These are phyloP conservation scores for Ennomos erosarius DNA, from an alignment of 2,888 invertebrate genomes.

Conservation along the genomic window DNA sequence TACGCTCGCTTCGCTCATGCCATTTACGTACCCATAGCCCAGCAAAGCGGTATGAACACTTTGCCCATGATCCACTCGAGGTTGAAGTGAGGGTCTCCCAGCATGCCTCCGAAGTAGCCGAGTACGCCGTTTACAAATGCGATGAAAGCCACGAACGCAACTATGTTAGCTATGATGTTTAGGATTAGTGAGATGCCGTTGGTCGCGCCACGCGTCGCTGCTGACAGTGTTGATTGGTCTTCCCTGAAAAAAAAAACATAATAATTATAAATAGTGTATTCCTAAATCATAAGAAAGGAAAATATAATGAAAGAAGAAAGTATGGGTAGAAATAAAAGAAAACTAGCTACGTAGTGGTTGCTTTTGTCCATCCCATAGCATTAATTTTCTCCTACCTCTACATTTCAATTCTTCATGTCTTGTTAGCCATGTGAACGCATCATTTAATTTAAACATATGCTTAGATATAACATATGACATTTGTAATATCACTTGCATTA, in stretches of 20 bases:
- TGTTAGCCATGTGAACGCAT: too few relatives aligned
- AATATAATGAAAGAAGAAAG: too few relatives aligned
- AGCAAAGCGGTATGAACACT: slow-evolving; percentile 95
- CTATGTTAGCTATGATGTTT: slow-evolving; percentile 95
- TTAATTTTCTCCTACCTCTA: too few relatives aligned
- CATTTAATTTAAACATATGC: too few relatives aligned
- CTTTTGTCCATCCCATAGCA: too few relatives aligned
- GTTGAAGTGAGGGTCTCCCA: slow-evolving; percentile 87
- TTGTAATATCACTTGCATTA: too few relatives aligned
- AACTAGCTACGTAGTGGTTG: too few relatives aligned
- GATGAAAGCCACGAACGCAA: slow-evolving; percentile 95
- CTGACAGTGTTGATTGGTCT: slow-evolving; percentile 94
- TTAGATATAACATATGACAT: too few relatives aligned
- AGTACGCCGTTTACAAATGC: slow-evolving; percentile 93
- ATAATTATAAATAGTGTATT: too few relatives aligned
- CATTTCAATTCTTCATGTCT: too few relatives aligned
- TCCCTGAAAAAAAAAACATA: slow-evolving; percentile 78
- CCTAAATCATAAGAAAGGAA: too few relatives aligned
- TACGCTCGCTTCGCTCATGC: not conserved
- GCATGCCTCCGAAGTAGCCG: slow-evolving; percentile 91
- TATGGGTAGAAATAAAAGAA: too few relatives aligned
- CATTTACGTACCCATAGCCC: slow-evolving; percentile 89
- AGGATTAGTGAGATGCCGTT: slow-evolving; percentile 92
- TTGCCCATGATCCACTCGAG: slow-evolving; percentile 93
- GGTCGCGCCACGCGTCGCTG: slow-evolving; percentile 95